Conservation (phyloP, 2,797 vertebrate species). For the Serranus cabrilla region DNA sequence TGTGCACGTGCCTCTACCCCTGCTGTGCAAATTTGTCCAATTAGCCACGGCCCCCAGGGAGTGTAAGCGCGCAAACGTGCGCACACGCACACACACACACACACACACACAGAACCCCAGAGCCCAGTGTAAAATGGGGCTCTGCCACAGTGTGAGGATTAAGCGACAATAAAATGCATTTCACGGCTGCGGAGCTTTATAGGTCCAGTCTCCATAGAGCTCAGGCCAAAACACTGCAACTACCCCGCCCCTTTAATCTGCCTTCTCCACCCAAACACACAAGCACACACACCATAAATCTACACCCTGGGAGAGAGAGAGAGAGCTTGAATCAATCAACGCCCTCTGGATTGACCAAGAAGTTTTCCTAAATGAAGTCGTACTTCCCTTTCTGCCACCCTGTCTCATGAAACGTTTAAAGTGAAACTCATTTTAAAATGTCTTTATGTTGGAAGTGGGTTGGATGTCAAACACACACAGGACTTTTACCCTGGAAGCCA, state of each 20-base stretch:
- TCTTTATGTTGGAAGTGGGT: too few relatives aligned
- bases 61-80: slow-evolving; percentile 39
- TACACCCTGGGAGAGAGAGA: slow-evolving; percentile 75
- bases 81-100: slow-evolving; percentile 24
- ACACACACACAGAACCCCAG: slow-evolving; percentile 53
- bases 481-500: too few relatives aligned
- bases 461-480: too few relatives aligned
- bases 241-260: slow-evolving; percentile 65
- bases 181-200: slow-evolving; percentile 84
- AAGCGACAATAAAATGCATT: slow-evolving; percentile 88
- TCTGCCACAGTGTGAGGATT: slow-evolving; percentile 89
- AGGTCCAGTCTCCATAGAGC: slow-evolving; percentile 75
- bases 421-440: too few relatives aligned
- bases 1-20: slow-evolving; percentile 87
- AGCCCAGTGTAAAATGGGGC: slow-evolving; percentile 91
- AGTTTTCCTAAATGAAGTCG: slow-evolving; percentile 63
- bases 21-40: slow-evolving; percentile 98
- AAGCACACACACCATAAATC: slow-evolving; percentile 51
- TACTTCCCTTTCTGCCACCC: slow-evolving; percentile 37
- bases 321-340: slow-evolving; percentile 76
- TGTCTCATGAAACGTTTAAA: too few relatives aligned
- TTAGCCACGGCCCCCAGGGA: slow-evolving; percentile 92
- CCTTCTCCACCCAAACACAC: slow-evolving; percentile 38
- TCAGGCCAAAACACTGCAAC: slow-evolving; percentile 73
- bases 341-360: slow-evolving; percentile 73